Base-by-base conservation (phyloP, 2,888 invertebrate species). In the Cremastobaeus sp. region DNA sequence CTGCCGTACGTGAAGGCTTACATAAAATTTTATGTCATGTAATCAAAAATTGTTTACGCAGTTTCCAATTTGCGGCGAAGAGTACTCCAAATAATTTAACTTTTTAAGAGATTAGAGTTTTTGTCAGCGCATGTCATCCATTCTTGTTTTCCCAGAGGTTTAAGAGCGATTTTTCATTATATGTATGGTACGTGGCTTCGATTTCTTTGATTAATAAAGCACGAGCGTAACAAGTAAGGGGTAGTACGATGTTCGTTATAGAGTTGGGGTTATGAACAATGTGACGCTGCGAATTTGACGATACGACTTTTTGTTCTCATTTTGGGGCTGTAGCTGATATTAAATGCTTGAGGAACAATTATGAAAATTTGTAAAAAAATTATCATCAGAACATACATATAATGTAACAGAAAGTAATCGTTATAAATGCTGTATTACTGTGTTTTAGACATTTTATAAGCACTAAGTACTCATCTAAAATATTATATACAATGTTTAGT, bases 161-260 rank as follows among this genome's bases (percentile, higher is more conserved):
- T 48, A 30, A 15, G 39, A 59, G 39, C 15, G 21, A 64, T 43
- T 64, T 43, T 21, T 47, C 50, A 30, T 43, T 50, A 50, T 55
- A 25, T 32, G 69, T 60, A 54, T 25, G 62, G 52, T 48, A 48
- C 55, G 62, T 62, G 55, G 62, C 8, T 45, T 62, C 55, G 48
- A 62, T 62, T 62, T 48, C 55, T 70, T 70, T 70, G 69, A 70
- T 70, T 70, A 70, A 70, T 55, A 62, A 70, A 70, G 62, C 20
- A 30, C 43, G 32, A 62, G 69, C 32, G 52, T 21, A 28, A 21
- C 11, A 34, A 14, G 12, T 37, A 47, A 32, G 60, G 50, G 52
- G 43, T 20, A 48, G 39, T 35, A 28, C 39, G 43, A 34, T 25
- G 60, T 69, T 69, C 54, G 54, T 69, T 60, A 69, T 20, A 39